Conservation (phyloP, 2,113 vertebrate genomes). For the Tychaedon coryphoeus region DNA sequence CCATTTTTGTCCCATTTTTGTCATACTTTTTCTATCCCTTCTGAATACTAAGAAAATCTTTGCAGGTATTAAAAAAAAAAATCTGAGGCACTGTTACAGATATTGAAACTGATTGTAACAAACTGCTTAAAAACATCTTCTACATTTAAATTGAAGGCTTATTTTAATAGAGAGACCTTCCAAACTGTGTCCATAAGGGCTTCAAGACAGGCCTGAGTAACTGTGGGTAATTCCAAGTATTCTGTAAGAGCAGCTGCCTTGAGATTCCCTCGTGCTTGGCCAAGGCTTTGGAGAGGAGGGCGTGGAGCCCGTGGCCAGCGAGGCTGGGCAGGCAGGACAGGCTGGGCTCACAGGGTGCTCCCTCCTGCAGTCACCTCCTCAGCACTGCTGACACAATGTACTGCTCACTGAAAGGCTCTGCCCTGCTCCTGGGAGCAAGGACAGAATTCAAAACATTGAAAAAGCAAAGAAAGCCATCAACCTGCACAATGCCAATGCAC, state of each 20-base stretch:
- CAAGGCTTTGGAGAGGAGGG: background rate
- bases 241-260: background rate
- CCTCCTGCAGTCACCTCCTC: too few species aligned
- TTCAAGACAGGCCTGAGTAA: background rate
- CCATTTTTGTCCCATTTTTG: background rate
- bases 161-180: background rate
- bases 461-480: background rate
- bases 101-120: background rate
- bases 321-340: background rate
- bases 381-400: background rate
- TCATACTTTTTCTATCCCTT: background rate
- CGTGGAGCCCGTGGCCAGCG: fast-evolving
- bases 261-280: background rate
- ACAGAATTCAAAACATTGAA: background rate
- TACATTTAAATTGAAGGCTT: background rate
- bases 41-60: background rate
- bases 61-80: background rate
- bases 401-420: background rate
- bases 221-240: background rate
- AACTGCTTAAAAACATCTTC: background rate
- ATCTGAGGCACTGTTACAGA: background rate
- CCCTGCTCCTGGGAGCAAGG: background rate
- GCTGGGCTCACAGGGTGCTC: background rate
- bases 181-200: background rate
- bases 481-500: background rate